These are phyloP conservation scores for Menura novaehollandiae DNA, from an alignment of 2,113 vertebrate species.

Conservation along the genomic window DNA sequence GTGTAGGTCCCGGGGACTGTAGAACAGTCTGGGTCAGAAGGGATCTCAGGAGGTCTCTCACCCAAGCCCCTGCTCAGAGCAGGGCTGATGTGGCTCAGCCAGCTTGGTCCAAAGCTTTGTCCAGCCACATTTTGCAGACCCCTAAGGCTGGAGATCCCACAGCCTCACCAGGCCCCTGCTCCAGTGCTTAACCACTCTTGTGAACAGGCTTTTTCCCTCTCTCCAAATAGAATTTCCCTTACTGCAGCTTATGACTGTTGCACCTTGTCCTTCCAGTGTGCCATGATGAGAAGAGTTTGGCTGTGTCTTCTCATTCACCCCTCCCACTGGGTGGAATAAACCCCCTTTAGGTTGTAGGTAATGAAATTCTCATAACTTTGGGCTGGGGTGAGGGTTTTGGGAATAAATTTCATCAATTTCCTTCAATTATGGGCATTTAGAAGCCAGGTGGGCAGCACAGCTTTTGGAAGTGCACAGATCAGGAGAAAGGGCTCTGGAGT, in stretches of 20 bases:
- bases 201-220: background rate
- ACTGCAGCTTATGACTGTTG: background rate
- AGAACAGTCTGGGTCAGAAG: background rate
- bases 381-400: background rate
- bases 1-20: background rate
- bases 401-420: background rate
- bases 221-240: background rate
- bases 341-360: background rate
- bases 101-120: background rate
- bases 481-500: background rate
- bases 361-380: background rate
- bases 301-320: background rate
- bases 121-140: background rate
- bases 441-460: background rate
- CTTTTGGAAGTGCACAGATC: background rate
- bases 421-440: background rate
- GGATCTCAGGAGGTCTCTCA: background rate
- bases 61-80: background rate
- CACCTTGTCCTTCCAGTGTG: background rate
- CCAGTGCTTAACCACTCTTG: slow-evolving; percentile 55
- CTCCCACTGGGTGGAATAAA: background rate
- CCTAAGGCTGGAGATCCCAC: background rate
- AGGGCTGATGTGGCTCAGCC: background rate
- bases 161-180: background rate
- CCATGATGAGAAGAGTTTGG: background rate